phyloP scores from a whole-genome alignment of 2,888 invertebrate species.

The Agrotis clavis region DNA sequence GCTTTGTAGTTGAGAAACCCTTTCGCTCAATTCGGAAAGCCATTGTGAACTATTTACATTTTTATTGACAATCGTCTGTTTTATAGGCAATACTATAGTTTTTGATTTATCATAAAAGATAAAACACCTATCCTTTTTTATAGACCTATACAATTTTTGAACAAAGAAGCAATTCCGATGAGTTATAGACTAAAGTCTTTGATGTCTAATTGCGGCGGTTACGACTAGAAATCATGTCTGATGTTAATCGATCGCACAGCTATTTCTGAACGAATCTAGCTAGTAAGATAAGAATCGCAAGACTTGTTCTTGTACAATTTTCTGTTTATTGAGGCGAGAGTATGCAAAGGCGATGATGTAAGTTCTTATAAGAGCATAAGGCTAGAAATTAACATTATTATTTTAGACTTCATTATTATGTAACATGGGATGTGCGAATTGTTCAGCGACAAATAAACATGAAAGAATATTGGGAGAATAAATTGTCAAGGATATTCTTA shows the following conservation, averaged over 20 bases:
- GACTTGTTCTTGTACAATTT: conserved; percentile 9
- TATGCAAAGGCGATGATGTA: conserved; percentile 4
- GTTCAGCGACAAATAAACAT: neutral
- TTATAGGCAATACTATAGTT: neutral
- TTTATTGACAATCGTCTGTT: conserved; percentile 3
- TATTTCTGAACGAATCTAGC: conserved; percentile 35
- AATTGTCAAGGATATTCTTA: neutral
- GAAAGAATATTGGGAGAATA: neutral
- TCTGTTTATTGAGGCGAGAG: conserved; percentile 26
- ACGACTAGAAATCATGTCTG: conserved; percentile 3
- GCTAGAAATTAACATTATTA: too few relatives aligned
- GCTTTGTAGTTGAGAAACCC: neutral
- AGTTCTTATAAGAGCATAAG: neutral
- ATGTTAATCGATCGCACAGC: conserved; percentile 34
- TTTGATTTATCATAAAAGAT: conserved; percentile 10
- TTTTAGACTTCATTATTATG: too few relatives aligned
- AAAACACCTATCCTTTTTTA: conserved; percentile 20
- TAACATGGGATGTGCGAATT: conserved; percentile 2
- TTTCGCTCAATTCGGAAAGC: neutral
- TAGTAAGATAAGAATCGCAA: conserved; percentile 9
- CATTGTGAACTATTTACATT: conserved; percentile 7
- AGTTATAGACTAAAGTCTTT: conserved; percentile 40
- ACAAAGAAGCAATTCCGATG: conserved; percentile 27
- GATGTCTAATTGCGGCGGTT: conserved; percentile 29
- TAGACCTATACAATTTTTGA: conserved; percentile 5